Conservation (phyloP, 2,888 invertebrate genomes). For the Sepioteuthis lessoniana region DNA sequence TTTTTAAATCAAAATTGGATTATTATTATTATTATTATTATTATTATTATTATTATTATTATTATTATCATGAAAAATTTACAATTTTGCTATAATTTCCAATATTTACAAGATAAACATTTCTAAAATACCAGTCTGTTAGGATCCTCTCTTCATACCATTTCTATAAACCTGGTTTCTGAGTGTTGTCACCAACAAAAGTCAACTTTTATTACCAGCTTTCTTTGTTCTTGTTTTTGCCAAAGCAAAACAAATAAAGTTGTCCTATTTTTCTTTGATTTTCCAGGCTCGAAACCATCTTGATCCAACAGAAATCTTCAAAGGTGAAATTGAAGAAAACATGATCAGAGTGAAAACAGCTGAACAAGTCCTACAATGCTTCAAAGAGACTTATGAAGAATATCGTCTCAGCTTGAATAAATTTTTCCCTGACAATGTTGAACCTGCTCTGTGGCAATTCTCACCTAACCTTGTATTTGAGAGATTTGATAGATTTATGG, state of each 20-base stretch:
- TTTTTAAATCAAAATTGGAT: too few relatives aligned
- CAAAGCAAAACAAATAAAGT: background rate
- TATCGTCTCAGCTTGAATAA: conserved; percentile 72
- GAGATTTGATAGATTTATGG: conserved; percentile 73
- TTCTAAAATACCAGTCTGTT: too few relatives aligned
- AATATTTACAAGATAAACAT: too few relatives aligned
- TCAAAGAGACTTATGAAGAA: conserved; percentile 72
- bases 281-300: conserved; percentile 87
- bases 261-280: background rate
- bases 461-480: conserved; percentile 75
- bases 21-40: too few relatives aligned
- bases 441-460: conserved; percentile 74
- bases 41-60: background rate
- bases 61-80: background rate
- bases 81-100: too few relatives aligned
- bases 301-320: conserved; percentile 92
- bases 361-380: conserved; percentile 67
- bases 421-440: conserved; percentile 72
- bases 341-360: conserved; percentile 82
- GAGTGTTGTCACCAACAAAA: too few relatives aligned
- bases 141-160: too few relatives aligned
- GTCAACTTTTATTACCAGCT: too few relatives aligned
- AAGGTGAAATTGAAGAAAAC: conserved; percentile 95
- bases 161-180: too few relatives aligned
- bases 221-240: too few relatives aligned